Base-by-base conservation (phyloP, 2,113 vertebrate genomes). In the Phocoena phocoena region DNA sequence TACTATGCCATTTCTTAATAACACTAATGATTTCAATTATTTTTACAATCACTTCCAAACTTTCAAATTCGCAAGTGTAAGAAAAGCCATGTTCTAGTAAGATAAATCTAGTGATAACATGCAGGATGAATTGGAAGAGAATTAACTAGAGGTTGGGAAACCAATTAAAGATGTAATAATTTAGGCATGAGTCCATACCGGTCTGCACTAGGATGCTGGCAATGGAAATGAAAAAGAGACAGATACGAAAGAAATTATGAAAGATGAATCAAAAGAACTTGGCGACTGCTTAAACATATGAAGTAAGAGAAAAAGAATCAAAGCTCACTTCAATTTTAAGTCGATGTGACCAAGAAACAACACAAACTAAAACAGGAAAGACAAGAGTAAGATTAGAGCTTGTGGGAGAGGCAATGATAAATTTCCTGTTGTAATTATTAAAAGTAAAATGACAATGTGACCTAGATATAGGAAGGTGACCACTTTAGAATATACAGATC, bases 101-200 rank as follows among this genome's bases (percentile, higher is more conserved):
- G 58, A 96, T 77, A 96, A 96, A 96, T 96, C 87, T 80, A 85
- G 21, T 88, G 41, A 50, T 88, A 62, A 93, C 95, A 62, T 41
- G 67, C 60, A 96, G 65, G 65, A 93, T 81, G 36, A 20, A 96
- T 6, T 58, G 76, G 60, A 93, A 97, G 81, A 65, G 31, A 97
- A 96, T 96, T 96, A 96, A 90, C 86, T 82, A 33, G 65, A 96
- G 53, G 44, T n/a, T 97, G 90, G 86, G 74, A 97, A 97, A 83
- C 70, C 95, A 96, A 97, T 97, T 97, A 97, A 97, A 92, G 76
- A 95, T 92, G 76, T 96, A 98, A 95, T 92, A 97, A 97, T 96
- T 97, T 91, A 97, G 86, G 95, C 79, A 93, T 25, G 8, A 84
- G 71, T 83, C 83, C 90, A 95, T 97, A 97, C 88, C 50, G 47